Evolutionary conservation across 2,113 vertebrate genomes (phyloP), one percentile per base, ranked within the genome.

Genomic region (Colaptes auratus): DNA sequence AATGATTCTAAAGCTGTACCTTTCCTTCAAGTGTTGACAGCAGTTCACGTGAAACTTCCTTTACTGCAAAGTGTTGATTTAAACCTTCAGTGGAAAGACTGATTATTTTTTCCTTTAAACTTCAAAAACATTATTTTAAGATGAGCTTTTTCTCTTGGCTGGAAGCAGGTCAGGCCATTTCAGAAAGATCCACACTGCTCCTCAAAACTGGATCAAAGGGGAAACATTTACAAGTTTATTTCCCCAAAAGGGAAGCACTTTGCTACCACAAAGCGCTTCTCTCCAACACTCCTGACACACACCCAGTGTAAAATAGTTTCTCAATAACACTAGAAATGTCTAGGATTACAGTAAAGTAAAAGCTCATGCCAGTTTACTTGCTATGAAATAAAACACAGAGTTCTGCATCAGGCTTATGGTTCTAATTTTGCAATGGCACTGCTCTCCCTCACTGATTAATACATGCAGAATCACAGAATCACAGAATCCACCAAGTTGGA

Each of bases 11-110:
- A 81, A 92, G 18, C 24, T 58, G 0, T 16, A 59, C 25, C 10
- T 44, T 80, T 64, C 15, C 28, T 56, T 64, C 14, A 73, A 76
- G 13, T 42, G 72, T 8, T 27, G 53, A 73, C 28, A 81, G 5
- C 6, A 33, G 12, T 55, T 42, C 7, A 59, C 2, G 9, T 0
- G 0, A 10, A 52, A 81, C 13, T 60, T 60, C n/a, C n/a, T n/a
- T n/a, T n/a, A n/a, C n/a, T 44, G 82, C 23, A 65, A 35, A 42
- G 17, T 2, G 10, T 42, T 48, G 8, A 77, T n/a, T 46, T 61
- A 88, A 78, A 53, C 3, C 6, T 67, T 55, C 28, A 69, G 9
- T 10, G 72, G 8, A 90, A 84, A 59, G 33, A 33, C 8, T 35
- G 20, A 67, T 12, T 69, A 15, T 35, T 65, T 74, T 75, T 78